Evolutionary conservation across 92 coral and sea anemone species (phyloP), one percentile per base, ranked within the genome.

Genomic region (Epizoanthus rinbou): DNA sequence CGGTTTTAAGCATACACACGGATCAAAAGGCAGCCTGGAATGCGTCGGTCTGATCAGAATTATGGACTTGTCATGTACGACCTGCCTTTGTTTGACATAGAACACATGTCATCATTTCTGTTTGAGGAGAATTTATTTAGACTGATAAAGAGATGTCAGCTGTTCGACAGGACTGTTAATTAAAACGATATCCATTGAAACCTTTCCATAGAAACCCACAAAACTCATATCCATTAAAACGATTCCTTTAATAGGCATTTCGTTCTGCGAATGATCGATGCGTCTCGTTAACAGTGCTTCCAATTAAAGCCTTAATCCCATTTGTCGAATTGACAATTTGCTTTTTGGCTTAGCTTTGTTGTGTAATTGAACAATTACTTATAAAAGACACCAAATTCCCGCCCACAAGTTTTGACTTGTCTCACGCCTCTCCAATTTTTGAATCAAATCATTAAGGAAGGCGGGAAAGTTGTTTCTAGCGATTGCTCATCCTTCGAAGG

Each of bases 61-160:
- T 85, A 83, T 79, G 91, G 90, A 93, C 91, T 90, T 91, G 98
- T 93, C 98, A 90, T 89, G 93, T 90, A 86, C 89, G 89, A 88
- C 95, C 90, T 89, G 93, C 91, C 87, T 88, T 88, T 85, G 93
- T 93, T 78, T 93, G 98, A 93, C 98, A 93, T 90, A 86, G 90
- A 93, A 93, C 98, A 93, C 95, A 93, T 93, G 98, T 91, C 93
- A 93, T 91, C 90, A 91, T 87, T 90, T 94, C 90, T 93, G 98
- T 93, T 93, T 93, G 98, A 86, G 94, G 98, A 93, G 98, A 93
- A 93, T 93, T 93, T 93, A 93, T 93, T 93, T 93, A 89, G 98
- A 92, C 93, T 87, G 98, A 93, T 93, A 93, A 93, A 93, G 92
- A 93, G 98, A 90, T 93, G 98, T 93, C 98, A 93, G 72, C 76